Conservation (phyloP, 2,888 invertebrate species). For the Stegophylla sp. region DNA sequence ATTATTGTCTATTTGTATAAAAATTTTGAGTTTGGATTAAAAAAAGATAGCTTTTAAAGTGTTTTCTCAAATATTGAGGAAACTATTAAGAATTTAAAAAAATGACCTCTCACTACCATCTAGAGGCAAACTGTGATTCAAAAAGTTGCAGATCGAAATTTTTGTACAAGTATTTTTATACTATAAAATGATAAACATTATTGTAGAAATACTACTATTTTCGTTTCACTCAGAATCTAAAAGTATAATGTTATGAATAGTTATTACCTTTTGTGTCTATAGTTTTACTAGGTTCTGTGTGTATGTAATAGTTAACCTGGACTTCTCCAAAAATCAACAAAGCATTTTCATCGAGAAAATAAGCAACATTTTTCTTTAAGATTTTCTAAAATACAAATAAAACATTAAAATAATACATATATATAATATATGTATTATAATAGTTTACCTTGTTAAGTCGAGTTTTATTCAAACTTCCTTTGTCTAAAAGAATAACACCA, state of each 20-base stretch:
- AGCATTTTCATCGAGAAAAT: constrained; percentile 45
- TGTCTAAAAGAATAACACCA: constrained; percentile 41
- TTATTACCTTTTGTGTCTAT: background rate
- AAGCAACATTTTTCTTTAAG: constrained; percentile 45
- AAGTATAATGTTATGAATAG: background rate
- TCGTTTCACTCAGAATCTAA: too few relatives aligned
- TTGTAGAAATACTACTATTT: too few relatives aligned
- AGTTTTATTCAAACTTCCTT: constrained; percentile 55
- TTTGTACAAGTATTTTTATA: too few relatives aligned
- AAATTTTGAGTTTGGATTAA: too few relatives aligned
- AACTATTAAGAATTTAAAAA: too few relatives aligned
- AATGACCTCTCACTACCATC: too few relatives aligned
- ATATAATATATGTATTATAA: background rate
- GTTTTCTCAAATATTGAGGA: too few relatives aligned
- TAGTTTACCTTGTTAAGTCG: constrained; percentile 40
- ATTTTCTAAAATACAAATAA: constrained; percentile 4
- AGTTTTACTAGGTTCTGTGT: background rate
- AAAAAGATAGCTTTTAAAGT: too few relatives aligned
- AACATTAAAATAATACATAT: background rate
- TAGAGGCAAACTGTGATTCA: too few relatives aligned
- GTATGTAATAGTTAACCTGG: constrained; percentile 34
- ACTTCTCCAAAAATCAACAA: constrained; percentile 46
- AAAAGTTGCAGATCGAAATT: too few relatives aligned
- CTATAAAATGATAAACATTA: too few relatives aligned
- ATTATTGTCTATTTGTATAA: too few relatives aligned